Evolutionary conservation across 2,797 vertebrate genomes (phyloP).

Genomic region (Varecia variegata): DNA sequence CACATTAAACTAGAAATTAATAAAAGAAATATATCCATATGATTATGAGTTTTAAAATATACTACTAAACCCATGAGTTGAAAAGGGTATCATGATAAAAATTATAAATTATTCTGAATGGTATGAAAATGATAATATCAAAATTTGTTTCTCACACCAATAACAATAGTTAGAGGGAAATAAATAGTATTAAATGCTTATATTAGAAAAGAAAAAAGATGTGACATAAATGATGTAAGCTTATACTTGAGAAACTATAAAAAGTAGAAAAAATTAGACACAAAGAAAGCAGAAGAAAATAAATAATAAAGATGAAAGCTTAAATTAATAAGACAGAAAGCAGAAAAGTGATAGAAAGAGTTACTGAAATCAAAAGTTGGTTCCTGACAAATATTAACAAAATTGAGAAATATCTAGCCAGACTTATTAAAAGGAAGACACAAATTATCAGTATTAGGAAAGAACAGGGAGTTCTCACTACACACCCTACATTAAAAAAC

Average conservation of each 20-base stretch:
- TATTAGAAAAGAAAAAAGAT: background rate
- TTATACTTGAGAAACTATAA: background rate
- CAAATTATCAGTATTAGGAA: background rate
- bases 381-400: background rate
- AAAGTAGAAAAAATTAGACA: background rate
- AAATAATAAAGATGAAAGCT: background rate
- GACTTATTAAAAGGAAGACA: background rate
- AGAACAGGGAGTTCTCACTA: background rate
- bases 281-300: background rate
- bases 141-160: background rate
- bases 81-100: background rate
- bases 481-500: background rate
- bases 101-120: background rate
- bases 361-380: background rate
- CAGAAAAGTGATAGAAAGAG: background rate
- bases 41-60: background rate
- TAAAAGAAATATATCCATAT: background rate
- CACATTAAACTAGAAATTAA: background rate
- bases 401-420: background rate
- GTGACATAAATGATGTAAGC: background rate
- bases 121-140: background rate
- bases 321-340: background rate
- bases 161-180: background rate
- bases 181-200: background rate
- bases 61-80: background rate